These are phyloP conservation scores for Chaetops frenatus DNA, from an alignment of 2,113 vertebrate species.

Conservation along the genomic window DNA sequence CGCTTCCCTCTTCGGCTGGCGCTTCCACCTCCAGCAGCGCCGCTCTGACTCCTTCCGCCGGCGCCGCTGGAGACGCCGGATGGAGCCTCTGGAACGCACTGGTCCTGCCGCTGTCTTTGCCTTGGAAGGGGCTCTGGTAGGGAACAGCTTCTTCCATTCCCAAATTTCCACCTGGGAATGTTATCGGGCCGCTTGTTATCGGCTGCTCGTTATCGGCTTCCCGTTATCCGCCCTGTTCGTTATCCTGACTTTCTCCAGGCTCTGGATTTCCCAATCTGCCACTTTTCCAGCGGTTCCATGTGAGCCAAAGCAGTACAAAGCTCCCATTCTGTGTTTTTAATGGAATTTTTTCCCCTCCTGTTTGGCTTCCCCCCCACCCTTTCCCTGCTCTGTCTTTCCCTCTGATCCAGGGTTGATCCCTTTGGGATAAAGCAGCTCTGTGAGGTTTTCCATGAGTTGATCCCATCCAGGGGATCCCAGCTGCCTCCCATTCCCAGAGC, in stretches of 20 bases:
- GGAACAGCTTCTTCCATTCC: not conserved
- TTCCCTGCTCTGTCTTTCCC: no score
- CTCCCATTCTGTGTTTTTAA: not conserved
- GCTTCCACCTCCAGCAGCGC: slow-evolving; percentile 86
- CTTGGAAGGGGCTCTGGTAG: slow-evolving; percentile 91
- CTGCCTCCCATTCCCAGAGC: not conserved
- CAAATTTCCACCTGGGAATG: not conserved
- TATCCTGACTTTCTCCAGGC: accelerated
- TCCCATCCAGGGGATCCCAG: accelerated
- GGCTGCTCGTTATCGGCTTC: accelerated
- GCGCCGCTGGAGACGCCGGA: slow-evolving; percentile 88
- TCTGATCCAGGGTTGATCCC: not conserved
- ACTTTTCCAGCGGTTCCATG: accelerated
- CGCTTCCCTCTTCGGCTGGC: slow-evolving; percentile 94
- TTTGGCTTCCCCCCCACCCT: not conserved
- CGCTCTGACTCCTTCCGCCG: slow-evolving; percentile 89
- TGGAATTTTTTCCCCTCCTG: not conserved
- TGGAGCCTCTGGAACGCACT: slow-evolving; percentile 91
- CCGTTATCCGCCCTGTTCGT: accelerated
- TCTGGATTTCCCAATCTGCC: accelerated
- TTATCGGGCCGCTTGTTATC: accelerated
- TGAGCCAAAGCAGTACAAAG: not conserved
- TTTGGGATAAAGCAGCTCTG: accelerated
- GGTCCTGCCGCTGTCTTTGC: slow-evolving; percentile 91
- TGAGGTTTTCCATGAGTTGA: not conserved